Conservation (phyloP, 2,888 invertebrate genomes). For the Malacosoma neustria region DNA sequence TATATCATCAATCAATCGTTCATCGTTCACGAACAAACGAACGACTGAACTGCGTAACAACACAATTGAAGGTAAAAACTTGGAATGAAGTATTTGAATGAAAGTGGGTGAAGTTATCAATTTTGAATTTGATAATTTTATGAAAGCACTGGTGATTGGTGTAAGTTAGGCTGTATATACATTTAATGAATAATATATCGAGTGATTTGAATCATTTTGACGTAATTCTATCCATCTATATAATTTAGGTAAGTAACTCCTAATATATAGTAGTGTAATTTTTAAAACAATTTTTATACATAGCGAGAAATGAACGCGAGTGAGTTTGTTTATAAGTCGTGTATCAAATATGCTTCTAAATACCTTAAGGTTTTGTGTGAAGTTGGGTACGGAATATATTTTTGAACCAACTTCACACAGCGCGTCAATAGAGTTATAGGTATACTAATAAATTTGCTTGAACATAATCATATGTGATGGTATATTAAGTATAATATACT, state of each 20-base stretch:
- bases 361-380: not conserved
- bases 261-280: slow-evolving; percentile 23
- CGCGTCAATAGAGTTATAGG: not conserved
- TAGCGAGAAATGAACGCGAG: slow-evolving; percentile 13
- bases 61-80: too few species aligned
- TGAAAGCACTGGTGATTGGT: not conserved
- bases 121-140: not conserved
- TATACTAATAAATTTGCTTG: not conserved
- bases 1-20: too few species aligned
- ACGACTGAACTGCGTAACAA: too few species aligned
- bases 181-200: not conserved
- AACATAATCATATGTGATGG: slow-evolving; percentile 9
- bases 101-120: too few species aligned
- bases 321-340: not conserved
- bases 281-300: slow-evolving; percentile 27
- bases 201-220: not conserved
- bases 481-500: slow-evolving; percentile 27
- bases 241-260: not conserved
- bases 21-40: too few species aligned
- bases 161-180: not conserved
- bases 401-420: not conserved
- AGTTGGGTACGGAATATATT: not conserved
- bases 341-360: not conserved
- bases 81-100: too few species aligned
- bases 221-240: not conserved